Base-by-base conservation (phyloP, 2,888 invertebrate species). In the Itoplectis maculator region DNA sequence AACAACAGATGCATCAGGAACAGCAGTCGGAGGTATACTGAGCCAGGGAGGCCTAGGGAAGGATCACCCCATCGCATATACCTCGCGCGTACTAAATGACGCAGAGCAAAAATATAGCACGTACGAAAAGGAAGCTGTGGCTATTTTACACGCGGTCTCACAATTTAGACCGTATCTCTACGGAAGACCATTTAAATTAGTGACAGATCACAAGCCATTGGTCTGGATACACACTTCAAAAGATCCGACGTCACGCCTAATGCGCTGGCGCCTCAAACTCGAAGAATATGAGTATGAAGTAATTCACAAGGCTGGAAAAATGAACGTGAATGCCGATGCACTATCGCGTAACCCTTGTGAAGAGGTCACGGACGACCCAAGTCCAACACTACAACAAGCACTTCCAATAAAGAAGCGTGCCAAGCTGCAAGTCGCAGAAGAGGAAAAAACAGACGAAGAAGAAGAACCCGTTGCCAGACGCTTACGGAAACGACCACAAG, bases 81-180 rank as follows among this genome's bases (percentile, higher is more conserved):
- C 80, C 4, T 81, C 82, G 0, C 23, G 77, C n/a, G 49, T 69
- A 0, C 45, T 87, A 11, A 66, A 20, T 0, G 59, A 75, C n/a
- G 35, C 84, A 0, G 84, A 84, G 59, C 29, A 47, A 8, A 85
- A 82, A 47, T 84, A 84, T 18, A 73, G 73, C 8, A 84, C 84
- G 0, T 84, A 78, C 11, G 85, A 86, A 59, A 84, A 86, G 8
- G 79, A 85, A 70, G 76, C 76, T 0, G 15, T 84, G 3, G 84
- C 81, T 0, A 75, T 86, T 2, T 47, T 82, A 0, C 73, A 74
- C 1, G 45, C 63, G 2, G 63, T 83, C 0, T 42, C 37, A 0
- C 79, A 79, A 0, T 84, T 83, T 23, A 61, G 83, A 23, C 82
- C 29, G 29, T 84, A 83, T 23, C 29, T 84, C 9, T 81, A 83